These are phyloP conservation scores for Plebejus melissa DNA, from an alignment of 2,888 invertebrate species.

Conservation along the genomic window DNA sequence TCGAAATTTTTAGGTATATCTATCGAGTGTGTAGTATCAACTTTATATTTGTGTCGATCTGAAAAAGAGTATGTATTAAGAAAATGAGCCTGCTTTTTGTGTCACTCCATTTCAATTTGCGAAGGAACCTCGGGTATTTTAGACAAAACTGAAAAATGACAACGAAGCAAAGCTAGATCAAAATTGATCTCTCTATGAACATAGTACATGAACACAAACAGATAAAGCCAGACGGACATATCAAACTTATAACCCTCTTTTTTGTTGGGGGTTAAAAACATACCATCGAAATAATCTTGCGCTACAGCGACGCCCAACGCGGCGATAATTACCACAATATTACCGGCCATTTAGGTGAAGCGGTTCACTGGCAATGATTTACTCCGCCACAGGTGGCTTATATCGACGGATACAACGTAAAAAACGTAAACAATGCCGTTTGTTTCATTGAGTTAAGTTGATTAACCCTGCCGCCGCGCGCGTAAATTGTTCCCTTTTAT, in stretches of 20 bases:
- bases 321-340: slow-evolving; percentile 15
- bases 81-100: neutral
- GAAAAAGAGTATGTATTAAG: neutral
- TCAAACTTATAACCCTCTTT: neutral
- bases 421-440: slow-evolving; percentile 53
- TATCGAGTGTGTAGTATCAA: neutral
- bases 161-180: neutral
- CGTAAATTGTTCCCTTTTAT: slow-evolving; percentile 32
- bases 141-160: too few species aligned
- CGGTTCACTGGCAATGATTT: slow-evolving; percentile 38
- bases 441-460: slow-evolving; percentile 48
- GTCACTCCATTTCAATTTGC: neutral
- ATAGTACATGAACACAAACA: neutral
- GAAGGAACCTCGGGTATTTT: too few species aligned
- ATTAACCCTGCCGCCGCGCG: slow-evolving; percentile 47
- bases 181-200: neutral
- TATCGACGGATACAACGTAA: slow-evolving; percentile 49
- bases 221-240: neutral
- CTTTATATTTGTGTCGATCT: slow-evolving; percentile 1
- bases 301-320: neutral
- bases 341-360: slow-evolving; percentile 23
- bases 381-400: slow-evolving; percentile 53
- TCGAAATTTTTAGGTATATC: slow-evolving; percentile 8
- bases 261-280: neutral
- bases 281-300: slow-evolving; percentile 6